These are phyloP conservation scores for Phocoena sinus DNA, from an alignment of 2,113 vertebrate genomes.

Conservation along the genomic window DNA sequence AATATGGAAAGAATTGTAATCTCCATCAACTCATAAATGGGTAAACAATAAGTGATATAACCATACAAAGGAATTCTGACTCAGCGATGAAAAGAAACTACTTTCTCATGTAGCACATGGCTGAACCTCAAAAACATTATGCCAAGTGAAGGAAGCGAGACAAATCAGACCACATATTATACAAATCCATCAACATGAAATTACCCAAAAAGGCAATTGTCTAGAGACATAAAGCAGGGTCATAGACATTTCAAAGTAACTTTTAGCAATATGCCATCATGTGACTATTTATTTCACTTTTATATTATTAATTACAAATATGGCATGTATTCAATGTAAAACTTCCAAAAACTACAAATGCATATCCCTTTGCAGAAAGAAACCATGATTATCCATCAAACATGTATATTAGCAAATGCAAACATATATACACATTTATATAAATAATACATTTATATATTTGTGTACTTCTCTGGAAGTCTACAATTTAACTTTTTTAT, in stretches of 20 bases:
- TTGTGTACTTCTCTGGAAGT: neutral
- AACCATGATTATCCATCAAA: neutral
- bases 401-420: neutral
- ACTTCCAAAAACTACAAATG: neutral
- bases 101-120: neutral
- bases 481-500: neutral
- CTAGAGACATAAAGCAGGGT: neutral
- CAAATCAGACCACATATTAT: neutral
- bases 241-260: slow-evolving; percentile 3
- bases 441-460: neutral
- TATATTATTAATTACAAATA: neutral
- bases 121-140: neutral
- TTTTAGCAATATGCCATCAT: neutral
- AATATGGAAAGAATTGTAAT: neutral
- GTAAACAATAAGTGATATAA: neutral
- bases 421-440: neutral
- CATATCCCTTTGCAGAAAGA: neutral
- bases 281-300: neutral
- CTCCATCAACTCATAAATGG: neutral
- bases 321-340: neutral
- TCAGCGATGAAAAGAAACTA: neutral
- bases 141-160: neutral
- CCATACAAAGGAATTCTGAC: neutral
- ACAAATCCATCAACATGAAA: neutral
- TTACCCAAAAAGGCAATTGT: neutral